Base-by-base conservation (phyloP, 2,888 invertebrate genomes). In the Cantharis flavilabris region DNA sequence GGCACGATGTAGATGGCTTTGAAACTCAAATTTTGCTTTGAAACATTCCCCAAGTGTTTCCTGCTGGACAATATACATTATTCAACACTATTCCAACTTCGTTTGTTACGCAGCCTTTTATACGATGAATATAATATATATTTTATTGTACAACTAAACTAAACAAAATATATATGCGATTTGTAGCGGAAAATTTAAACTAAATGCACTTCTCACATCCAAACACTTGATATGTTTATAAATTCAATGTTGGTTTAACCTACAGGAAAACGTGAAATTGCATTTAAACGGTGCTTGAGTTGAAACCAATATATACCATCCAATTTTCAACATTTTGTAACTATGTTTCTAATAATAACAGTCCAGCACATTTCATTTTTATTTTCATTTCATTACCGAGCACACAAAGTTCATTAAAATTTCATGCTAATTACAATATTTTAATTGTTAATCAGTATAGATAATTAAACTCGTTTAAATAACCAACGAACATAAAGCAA, bases 21-120 rank as follows among this genome's bases (percentile, higher is more conserved):
- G 80, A 82, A 82, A 80, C 77, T 78, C 77, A 82, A 81, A 80
- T 80, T 49, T 72, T 78, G 65, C 73, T 74, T 77, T 80, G 77
- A 78, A 82, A 81, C 79, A 72, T 76, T 70, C 76, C 62, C 74
- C 62, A 79, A 80, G 79, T 79, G 72, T 78, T 82, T 81, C 81
- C 81, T 80, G 81, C 80, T 79, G 82, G 81, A 76, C 81, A 70
- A 70, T 72, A 83, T 84, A 80, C 82, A 84, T 84, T 83, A 84
- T 84, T 83, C 84, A 84, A 79, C 79, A 67, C 79, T 71, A 75
- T 72, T 74, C 71, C 71, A 75, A 72, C 73, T 62, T 75, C 72
- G 75, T 74, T 73, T 70, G 71, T 69, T 76, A 76, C 76, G 70
- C 72, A 73, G 73, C 63, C 75, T 74, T 72, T 69, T 69, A 72